Evolutionary conservation across 2,113 vertebrate species (phyloP).

Genomic region (Egretta garzetta): DNA sequence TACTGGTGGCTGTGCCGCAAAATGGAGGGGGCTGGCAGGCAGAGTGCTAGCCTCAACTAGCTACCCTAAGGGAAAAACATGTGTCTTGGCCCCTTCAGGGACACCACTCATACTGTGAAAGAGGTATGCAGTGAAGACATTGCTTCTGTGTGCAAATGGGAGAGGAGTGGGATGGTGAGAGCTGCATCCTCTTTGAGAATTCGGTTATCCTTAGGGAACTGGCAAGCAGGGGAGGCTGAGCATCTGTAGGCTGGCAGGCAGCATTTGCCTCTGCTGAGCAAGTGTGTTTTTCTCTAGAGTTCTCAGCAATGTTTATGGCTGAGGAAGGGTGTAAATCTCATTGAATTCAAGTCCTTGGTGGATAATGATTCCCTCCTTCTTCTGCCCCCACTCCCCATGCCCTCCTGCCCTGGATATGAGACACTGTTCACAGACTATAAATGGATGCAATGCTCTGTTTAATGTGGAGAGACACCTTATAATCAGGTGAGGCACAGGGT

Average conservation of each 20-base stretch:
- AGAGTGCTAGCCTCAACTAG: neutral
- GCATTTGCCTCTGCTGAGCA: neutral
- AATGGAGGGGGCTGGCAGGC: neutral
- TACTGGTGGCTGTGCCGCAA: neutral
- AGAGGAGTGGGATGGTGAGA: neutral
- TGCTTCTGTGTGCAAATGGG: neutral
- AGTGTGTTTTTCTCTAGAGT: neutral
- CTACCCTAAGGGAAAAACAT: neutral
- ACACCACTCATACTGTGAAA: neutral
- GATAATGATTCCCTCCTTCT: neutral
- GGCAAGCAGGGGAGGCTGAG: neutral
- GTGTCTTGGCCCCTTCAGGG: accelerated
- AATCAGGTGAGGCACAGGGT: neutral
- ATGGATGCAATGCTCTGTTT: neutral
- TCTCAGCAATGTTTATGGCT: neutral
- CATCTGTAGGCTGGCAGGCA: constrained; percentile 9
- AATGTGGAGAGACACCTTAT: neutral
- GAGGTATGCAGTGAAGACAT: neutral
- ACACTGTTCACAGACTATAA: neutral
- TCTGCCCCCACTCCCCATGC: neutral
- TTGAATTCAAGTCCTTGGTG: neutral
- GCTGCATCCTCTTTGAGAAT: neutral
- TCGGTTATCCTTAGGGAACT: neutral
- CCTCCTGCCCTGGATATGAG: neutral
- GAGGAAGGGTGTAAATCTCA: constrained; percentile 19